A percentile compares a stretch with the other conserved stretches of the same genome.
These are phyloP conservation scores for Leptoteleia sp. DNA, from an alignment of 1,140 invertebrate genomes.

Conservation along the genomic window DNA sequence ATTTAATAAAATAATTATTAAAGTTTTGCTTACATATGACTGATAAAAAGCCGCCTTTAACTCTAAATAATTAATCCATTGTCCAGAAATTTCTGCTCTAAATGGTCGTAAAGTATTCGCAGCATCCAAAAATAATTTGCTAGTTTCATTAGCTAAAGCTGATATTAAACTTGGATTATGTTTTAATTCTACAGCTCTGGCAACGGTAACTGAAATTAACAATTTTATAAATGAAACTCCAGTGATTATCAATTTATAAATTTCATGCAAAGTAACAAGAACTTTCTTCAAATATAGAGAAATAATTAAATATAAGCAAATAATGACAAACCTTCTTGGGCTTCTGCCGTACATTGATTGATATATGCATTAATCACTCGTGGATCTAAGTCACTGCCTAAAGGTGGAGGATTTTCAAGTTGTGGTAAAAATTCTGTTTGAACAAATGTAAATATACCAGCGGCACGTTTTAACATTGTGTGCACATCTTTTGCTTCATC, in stretches of 20 bases:
- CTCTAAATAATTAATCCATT: slow-evolving; percentile 87
- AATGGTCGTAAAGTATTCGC: slow-evolving; percentile 83
- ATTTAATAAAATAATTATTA: slow-evolving; percentile 1
- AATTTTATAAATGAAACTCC: no score
- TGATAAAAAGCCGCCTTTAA: slow-evolving; percentile 85
- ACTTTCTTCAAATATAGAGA: no score
- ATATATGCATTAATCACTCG: slow-evolving; percentile 85
- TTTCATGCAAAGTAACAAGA: no score
- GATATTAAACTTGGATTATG: slow-evolving; percentile 85
- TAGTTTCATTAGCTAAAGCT: slow-evolving; percentile 85
- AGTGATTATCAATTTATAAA: no score
- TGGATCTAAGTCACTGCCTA: slow-evolving; percentile 84
- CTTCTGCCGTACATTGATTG: slow-evolving; percentile 87
- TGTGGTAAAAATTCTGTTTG: slow-evolving; percentile 81
- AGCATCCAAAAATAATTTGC: slow-evolving; percentile 84
- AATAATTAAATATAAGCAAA: neutral
- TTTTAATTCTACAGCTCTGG: slow-evolving; percentile 87
- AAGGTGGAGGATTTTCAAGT: slow-evolving; percentile 78
- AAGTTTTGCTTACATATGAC: slow-evolving; percentile 83
- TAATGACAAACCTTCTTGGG: slow-evolving; percentile 84
- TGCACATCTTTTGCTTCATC: slow-evolving; percentile 87
- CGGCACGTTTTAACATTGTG: slow-evolving; percentile 84
- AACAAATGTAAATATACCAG: slow-evolving; percentile 84
- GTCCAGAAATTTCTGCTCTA: slow-evolving; percentile 82
- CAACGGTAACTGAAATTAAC: slow-evolving; percentile 83